Base-by-base conservation (phyloP, 2,113 vertebrate species). In the Apaloderma vittatum region DNA sequence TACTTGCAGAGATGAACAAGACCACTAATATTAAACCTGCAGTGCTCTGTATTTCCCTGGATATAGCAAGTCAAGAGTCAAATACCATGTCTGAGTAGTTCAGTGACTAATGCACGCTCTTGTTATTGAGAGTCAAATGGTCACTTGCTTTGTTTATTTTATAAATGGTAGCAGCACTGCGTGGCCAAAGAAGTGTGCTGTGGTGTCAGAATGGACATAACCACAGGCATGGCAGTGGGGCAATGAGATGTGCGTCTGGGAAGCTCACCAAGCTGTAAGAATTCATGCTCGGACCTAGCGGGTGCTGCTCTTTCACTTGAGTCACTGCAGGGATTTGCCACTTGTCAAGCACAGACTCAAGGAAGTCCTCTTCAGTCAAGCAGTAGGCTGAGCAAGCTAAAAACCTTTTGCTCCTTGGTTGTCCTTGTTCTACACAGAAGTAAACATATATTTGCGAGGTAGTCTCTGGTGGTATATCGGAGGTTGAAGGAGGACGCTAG, bases 141-240 rank as follows among this genome's bases (percentile, higher is more conserved):
- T 40, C 51, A 80, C 67, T 94, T 49, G 55, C 62, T 88, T 30
- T 90, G 55, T 94, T 96, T 85, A 72, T 37, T 88, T 85, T 85
- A 68, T 58, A 72, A 95, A 88, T 75, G 66, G 74, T 10, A 65
- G 71, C 70, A 94, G 59, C 45, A 45, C 18, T 51, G 46, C 58
- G 67, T 0, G 10, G 86, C 88, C 85, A 88, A 54, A 93, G 70
- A 73, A 92, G 51, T 4, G 13, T 79, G 66, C 72, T 80, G 75
- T 0, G 10, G 86, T 83, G 75, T 88, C 90, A 85, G 43, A 79
- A 43, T 2, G 70, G 68, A 37, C 46, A 16, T 22, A 48, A 65
- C 58, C 61, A 45, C 27, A 32, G 72, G 82, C 26, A 2, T 3
- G 32, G 75, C 51, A 77, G 43, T 6, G 22, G 85, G 61, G 20